Evolutionary conservation across 2,113 vertebrate species (phyloP), one percentile per base, ranked within the genome.

Genomic region (Prietella phreatophila): DNA sequence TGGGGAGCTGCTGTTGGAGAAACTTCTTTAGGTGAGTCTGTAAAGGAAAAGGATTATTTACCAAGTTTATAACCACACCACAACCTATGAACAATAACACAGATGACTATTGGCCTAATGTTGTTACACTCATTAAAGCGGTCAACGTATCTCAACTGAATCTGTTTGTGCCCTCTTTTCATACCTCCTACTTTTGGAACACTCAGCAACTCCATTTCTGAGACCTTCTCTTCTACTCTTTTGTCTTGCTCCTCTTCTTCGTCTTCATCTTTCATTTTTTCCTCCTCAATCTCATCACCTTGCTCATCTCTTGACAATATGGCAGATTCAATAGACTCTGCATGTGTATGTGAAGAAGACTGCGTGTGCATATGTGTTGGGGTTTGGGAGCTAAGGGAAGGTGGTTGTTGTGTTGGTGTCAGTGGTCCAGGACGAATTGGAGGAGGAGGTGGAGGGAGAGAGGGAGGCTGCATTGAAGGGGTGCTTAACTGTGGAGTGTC

Each of bases 401-500:
- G 95, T 60, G 89, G 89, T 53, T 92, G 94, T 3, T 93, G 92
- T 53, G 92, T 88, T 0, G 92, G 89, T 60, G 89, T 89, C 73
- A 86, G 78, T 15, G 93, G 94, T 36, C 88, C 87, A 69, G 90
- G 85, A 91, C 89, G 55, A 11, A 91, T 75, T 65, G 93, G 93
- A 84, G 91, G 89, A 82, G 88, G 87, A 10, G 90, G 94, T 93
- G 1, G 84, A 91, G 0, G 92, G 91, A 93, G 89, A 13, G 63
- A 87, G 80, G 93, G 88, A 4, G 93, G 90, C 0, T 91, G 92
- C 82, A 89, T 93, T 25, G 87, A 88, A 80, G 87, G 65, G 36
- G 87, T 89, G 83, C 89, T 88, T 92, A 97, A 93, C 95, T 97
- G 95, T 0, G 96, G 95, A 0, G 97, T 97, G 89, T 98, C 97